Evolutionary conservation across 2,888 invertebrate genomes (phyloP).

Genomic region (Chaitophorus viminalis): DNA sequence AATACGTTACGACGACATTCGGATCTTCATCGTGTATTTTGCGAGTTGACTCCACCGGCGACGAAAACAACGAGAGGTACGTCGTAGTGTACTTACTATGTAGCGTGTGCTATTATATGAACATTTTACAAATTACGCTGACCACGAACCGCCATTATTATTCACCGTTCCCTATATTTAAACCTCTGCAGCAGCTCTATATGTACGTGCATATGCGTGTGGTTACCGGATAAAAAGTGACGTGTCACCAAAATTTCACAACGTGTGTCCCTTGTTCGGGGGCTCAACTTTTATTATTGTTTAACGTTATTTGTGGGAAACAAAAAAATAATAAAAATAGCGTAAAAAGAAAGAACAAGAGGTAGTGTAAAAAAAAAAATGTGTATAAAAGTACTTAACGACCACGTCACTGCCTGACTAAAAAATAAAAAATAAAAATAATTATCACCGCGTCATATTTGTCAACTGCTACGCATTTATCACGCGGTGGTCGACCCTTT

Average conservation of each 20-base stretch:
- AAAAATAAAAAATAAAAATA: slow-evolving; percentile 19
- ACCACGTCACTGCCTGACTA: not conserved
- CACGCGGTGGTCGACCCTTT: not conserved
- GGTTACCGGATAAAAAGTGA: slow-evolving; percentile 36
- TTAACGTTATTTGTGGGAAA: not conserved
- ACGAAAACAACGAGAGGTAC: not conserved
- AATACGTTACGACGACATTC: no score
- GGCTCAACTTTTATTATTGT: slow-evolving; percentile 25
- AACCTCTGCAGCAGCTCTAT: not conserved
- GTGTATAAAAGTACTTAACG: slow-evolving; percentile 15
- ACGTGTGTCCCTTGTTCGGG: not conserved
- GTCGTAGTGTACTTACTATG: no score
- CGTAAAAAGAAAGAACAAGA: slow-evolving; percentile 13
- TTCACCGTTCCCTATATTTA: no score
- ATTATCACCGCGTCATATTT: slow-evolving; percentile 39
- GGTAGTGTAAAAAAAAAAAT: not conserved
- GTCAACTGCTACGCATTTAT: slow-evolving; percentile 41
- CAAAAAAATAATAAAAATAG: not conserved
- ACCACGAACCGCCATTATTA: not conserved
- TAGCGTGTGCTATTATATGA: not conserved
- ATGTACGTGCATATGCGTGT: not conserved
- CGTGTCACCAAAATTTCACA: not conserved
- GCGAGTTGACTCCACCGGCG: no score
- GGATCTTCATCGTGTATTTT: no score
- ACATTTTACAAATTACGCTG: not conserved